Base-by-base conservation (phyloP, 1,140 invertebrate genomes). In the Neodiprion lecontei region DNA sequence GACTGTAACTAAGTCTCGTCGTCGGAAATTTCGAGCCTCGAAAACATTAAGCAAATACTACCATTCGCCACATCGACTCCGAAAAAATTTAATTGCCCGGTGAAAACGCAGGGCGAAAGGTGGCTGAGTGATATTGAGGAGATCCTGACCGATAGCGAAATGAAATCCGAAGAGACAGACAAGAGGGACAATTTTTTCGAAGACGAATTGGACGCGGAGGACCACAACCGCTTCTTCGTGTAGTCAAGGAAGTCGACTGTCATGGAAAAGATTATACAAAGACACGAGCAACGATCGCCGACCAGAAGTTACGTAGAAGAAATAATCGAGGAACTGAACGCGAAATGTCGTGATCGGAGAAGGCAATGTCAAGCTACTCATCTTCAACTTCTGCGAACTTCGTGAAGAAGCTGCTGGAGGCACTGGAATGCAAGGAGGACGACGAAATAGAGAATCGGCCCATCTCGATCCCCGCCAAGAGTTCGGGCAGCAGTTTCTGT, bases 251-350 rank as follows among this genome's bases (percentile, higher is more conserved):
- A 72, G 67, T 21, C 70, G 10, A 8, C 40, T 2, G 48, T 48
- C 17, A 69, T 67, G 40, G 28, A 78, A 67, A 72, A 69, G 2
- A 74, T 74, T 1, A 65, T 76, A 1, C 72, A 76, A 50, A 9
- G 14, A 8, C 53, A 76, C 21, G 9, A 73, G 8, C 48, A 47
- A 49, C 17, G 12, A 1, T 48, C 47, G 4, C 9, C 17, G 50
- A 67, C 21, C 53, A 73, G 48, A 17, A 73, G 66, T 14, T 8
- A 74, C 1, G 74, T 80, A 7, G 50, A 21, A 1, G 72, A 70
- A 0, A 77, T 80, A 2, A 76, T 80, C n/a, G 70, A 73, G 1
- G 77, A 76, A 48, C 61, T 78, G 10, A 72, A 76, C 40, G 70
- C 74, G 61, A 78, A 76, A 23, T 21, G 21, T 28, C 10, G 5